Evolutionary conservation across 2,888 invertebrate genomes (phyloP), one percentile per base, ranked within the genome.

Genomic region (Diloba caeruleocephala): DNA sequence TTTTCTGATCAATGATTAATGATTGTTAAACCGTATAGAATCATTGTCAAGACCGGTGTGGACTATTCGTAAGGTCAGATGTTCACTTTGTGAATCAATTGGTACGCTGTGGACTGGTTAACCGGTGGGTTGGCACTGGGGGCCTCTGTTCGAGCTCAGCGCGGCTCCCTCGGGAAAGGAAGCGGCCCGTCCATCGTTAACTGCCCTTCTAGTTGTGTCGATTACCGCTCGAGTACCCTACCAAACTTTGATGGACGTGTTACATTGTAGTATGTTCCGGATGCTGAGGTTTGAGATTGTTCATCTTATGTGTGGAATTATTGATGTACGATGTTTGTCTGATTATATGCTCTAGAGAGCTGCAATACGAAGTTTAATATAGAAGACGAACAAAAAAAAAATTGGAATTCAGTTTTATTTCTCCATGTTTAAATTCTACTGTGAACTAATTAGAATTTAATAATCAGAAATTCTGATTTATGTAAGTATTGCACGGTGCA

Each of bases 201-300:
- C 86, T 88, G 92, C 90, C 90, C 92, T 90, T 90, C 87, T 86
- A 85, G 89, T 89, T 88, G 89, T 83, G 89, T 84, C 88, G 88
- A 91, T 90, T 90, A 87, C 74, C 75, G 76, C 81, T 82, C 78
- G 83, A 85, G 88, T 84, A 89, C 88, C 88, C 89, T 88, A 87
- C 90, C 87, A 84, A 88, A 89, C 84, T 89, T 84, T 88, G 90
- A 90, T 90, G 83, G 90, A 90, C 90, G 89, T 88, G 88, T 84
- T 78, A 85, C 84, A 87, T 80, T 84, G 83, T 79, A 56, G 59
- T 70, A n/a, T n/a, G 76, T 67, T 79, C 78, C 85, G 85, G 87
- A 87, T 85, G 84, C 78, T 69, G 67, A 77, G 71, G 68, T 80
- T 75, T 70, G 75, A 69, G 67, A 79, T 77, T 70, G 73, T 71